Evolutionary conservation across 2,797 vertebrate genomes (phyloP), one percentile per base, ranked within the genome.

Genomic region (Cheracebus regulus): DNA sequence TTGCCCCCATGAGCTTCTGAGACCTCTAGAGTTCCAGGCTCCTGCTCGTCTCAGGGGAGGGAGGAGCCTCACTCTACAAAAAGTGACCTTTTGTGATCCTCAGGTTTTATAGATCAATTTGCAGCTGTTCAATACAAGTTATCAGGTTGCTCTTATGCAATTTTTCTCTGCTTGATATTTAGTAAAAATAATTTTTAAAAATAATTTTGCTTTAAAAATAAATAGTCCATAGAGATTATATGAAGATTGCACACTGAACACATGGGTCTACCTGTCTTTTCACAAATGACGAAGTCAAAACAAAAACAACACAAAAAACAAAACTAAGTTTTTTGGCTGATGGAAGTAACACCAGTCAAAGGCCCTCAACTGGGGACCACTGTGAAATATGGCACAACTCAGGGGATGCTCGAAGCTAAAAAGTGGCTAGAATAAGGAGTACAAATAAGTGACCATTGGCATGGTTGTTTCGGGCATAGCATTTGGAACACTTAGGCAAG

Each of bases 141-240:
- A 46, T 26, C 24, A 39, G 28, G 73, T 48, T 81, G n/a, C 80
- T 95, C 1, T 39, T 73, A 30, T 52, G 33, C 46, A 17, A 55
- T 9, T 89, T 84, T 50, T 58, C 76, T 64, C n/a, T 52, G 67
- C 36, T 88, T 70, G 10, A 86, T 48, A 94, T 41, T 84, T 58
- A 95, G 36, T 58, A 36, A 46, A 81, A 75, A 67, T 64, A 88
- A 83, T 70, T 79, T 83, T 87, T 41, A 81, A 85, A 57, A 93
- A 85, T 78, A 78, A 58, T 67, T 78, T 83, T 55, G 57, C 44
- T 83, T 93, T 90, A 9, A 72, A 57, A 92, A 57, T 44, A 48
- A 79, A 30, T 90, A 72, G 28, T 93, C 78, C 24, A 58, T 28
- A 17, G 28, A 86, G 81, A 83, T 50, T 44, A 3, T 13, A 57